Evolutionary conservation across 2,797 vertebrate genomes (phyloP).

Genomic region (Coccyzus lansbergi): DNA sequence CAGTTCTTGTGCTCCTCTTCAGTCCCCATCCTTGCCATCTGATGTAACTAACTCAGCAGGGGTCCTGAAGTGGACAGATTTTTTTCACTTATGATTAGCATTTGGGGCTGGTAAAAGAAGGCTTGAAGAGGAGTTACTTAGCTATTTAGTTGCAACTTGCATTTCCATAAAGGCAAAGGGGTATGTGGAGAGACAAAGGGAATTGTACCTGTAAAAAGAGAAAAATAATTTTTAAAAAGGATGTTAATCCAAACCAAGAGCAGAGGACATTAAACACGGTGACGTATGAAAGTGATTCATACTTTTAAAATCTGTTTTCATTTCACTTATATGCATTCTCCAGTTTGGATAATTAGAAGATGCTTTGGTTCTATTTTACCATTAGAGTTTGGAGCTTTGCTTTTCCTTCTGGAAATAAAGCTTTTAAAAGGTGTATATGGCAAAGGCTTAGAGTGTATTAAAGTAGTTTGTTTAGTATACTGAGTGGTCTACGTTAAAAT

Average conservation of each 20-base stretch:
- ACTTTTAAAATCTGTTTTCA: neutral
- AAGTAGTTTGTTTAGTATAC: neutral
- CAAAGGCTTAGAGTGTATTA: neutral
- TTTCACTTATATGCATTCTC: neutral
- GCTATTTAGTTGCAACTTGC: neutral
- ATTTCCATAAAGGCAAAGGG: neutral
- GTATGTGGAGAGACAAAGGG: neutral
- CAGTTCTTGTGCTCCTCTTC: neutral
- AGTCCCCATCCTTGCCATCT: neutral
- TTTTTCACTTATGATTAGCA: neutral
- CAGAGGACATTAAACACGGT: neutral
- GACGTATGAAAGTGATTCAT: neutral
- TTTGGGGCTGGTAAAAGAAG: neutral
- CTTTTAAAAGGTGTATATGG: neutral
- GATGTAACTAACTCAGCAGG: neutral
- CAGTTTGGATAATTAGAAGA: neutral
- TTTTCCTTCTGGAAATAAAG: neutral
- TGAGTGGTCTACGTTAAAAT: neutral
- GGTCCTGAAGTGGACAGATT: neutral
- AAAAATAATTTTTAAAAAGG: neutral
- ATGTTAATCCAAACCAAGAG: neutral
- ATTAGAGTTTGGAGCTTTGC: neutral
- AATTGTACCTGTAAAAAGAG: neutral
- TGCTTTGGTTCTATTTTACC: neutral
- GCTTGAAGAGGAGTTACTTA: neutral